Conservation (phyloP, 1,140 invertebrate genomes). For the Drosophila rufa region DNA sequence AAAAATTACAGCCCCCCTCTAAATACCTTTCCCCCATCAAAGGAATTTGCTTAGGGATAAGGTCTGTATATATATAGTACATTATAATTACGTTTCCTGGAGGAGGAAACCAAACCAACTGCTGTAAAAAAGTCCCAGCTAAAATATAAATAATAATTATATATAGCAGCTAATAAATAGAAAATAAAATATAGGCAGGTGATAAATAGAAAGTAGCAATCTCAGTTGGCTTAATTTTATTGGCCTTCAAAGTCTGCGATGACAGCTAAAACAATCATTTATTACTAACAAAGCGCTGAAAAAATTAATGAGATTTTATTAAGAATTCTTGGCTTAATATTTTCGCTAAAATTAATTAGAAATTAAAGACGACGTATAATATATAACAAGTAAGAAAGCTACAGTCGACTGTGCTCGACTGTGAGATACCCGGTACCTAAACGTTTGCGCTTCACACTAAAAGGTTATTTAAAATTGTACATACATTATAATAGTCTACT, state of each 20-base stretch:
- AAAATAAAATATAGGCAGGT: no score
- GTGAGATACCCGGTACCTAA: no score
- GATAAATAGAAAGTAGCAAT: background rate
- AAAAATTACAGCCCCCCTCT: no score
- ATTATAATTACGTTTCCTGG: conserved; percentile 35
- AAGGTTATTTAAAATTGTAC: no score
- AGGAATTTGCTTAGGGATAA: conserved; percentile 17
- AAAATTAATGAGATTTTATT: no score
- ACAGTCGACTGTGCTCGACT: no score
- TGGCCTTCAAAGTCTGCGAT: background rate
- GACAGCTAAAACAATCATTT: background rate
- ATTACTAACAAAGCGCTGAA: background rate
- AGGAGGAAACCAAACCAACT: conserved; percentile 1
- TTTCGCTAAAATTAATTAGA: no score
- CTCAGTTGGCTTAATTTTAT: background rate
- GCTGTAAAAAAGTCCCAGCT: background rate
- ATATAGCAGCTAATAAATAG: conserved; percentile 3
- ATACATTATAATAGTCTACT: no score
- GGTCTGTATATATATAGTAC: background rate
- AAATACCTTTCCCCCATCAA: conserved; percentile 1
- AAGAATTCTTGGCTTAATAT: no score
- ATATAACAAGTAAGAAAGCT: no score
- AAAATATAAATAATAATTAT: background rate
- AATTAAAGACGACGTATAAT: no score
- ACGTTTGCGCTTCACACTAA: no score